Evolutionary conservation across 37 sponge, comb jelly and placozoan species (phyloP).

Genomic region (Theonella swinhoei): DNA sequence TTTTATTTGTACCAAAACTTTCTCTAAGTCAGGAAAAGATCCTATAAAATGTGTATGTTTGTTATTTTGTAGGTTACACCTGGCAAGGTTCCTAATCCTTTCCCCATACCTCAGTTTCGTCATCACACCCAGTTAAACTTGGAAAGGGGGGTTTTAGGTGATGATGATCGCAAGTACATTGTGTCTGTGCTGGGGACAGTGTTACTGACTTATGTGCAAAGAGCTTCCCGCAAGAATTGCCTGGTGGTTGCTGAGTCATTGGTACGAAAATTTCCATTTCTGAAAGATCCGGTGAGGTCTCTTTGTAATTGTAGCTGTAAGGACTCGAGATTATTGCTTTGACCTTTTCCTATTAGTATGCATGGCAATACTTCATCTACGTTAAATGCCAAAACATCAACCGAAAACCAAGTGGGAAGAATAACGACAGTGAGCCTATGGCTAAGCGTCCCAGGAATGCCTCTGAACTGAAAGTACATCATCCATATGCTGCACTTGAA

Average conservation of each 20-base stretch:
- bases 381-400: not conserved
- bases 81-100: not conserved
- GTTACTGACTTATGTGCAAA: not conserved
- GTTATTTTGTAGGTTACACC: no score
- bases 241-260: not conserved
- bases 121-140: not conserved
- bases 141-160: not conserved
- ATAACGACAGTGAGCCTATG: no score
- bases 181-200: not conserved
- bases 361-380: not conserved
- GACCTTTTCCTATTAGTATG: not conserved
- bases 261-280: not conserved
- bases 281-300: not conserved
- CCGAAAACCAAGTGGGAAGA: no score
- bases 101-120: not conserved
- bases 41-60: no score
- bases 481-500: no score
- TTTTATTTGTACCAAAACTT: no score
- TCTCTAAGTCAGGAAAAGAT: no score
- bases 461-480: no score
- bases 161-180: slow-evolving; percentile 7
- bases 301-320: not conserved
- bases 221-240: not conserved
- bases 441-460: no score
- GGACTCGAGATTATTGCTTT: not conserved